Base-by-base conservation (phyloP, 92 coral and sea anemone species). In the Siderastrea siderea region DNA sequence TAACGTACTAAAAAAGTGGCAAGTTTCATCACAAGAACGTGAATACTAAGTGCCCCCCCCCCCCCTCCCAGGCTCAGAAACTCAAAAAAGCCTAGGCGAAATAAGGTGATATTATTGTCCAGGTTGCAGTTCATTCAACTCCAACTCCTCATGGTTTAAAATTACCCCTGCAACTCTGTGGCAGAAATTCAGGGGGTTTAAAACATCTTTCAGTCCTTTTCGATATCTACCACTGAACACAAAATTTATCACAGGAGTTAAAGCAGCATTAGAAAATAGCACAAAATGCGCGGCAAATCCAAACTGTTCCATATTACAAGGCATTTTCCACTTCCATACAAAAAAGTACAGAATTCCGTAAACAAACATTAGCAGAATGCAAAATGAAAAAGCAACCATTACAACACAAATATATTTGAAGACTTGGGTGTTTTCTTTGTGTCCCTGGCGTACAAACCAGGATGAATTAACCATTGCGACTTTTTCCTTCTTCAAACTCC, bases 181-280 rank as follows among this genome's bases (percentile, higher is more conserved):
- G 14, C 74, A 68, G 50, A 38, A 68, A 43, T 38, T 12, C 50
- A 43, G 5, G 43, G 74, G 3, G 43, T 68, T 43, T 0, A 68
- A 43, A 5, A 44, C 46, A 6, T 74, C 63, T n/a, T 53, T 51
- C 14, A 90, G 8, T 13, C 93, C 90, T 15, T 89, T 75, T 2
- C 90, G 86, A 53, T 85, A 90, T 44, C 76, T 85, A 13, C 85
- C 87, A 57, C 53, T 85, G 52, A 85, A 85, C 3, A 72, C 82
- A 46, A 90, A 79, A 57, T 61, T 71, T 12, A 90, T 86, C 59
- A 68, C 44, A 3, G 93, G 93, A 5, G 81, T 79, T 65, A 79
- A 63, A 3, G 93, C 90, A 72, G 90, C 87, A 79, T 80, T 79
- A 6, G 81, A 72, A 74, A 78, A 79, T 3, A 89, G 85, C 2